These are phyloP conservation scores for Indri indri DNA, from an alignment of 2,113 vertebrate genomes.

Conservation along the genomic window DNA sequence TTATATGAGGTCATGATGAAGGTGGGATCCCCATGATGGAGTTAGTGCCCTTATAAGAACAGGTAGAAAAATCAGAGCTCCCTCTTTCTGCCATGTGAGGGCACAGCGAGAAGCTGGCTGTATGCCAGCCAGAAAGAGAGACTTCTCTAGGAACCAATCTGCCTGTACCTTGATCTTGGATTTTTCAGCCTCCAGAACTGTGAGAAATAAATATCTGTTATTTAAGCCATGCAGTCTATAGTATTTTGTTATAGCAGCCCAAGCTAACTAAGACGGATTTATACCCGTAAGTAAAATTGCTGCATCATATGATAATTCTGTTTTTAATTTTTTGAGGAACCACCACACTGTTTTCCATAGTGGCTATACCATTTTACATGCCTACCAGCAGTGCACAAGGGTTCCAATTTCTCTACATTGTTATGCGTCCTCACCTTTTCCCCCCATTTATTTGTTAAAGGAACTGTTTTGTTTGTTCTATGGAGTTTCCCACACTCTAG, in stretches of 20 bases:
- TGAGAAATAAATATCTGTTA: not conserved
- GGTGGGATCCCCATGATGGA: not conserved
- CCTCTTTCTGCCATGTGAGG: not conserved
- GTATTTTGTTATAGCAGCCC: not conserved
- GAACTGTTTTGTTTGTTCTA: not conserved
- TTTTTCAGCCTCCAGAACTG: not conserved
- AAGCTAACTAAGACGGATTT: not conserved
- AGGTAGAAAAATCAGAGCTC: not conserved
- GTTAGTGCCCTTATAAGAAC: not conserved
- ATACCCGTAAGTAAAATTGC: not conserved
- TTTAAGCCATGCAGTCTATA: not conserved
- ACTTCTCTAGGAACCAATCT: not conserved
- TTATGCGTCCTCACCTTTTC: too few species aligned
- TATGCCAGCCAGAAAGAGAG: not conserved
- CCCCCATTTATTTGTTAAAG: not conserved
- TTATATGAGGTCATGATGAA: not conserved
- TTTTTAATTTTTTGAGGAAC: not conserved
- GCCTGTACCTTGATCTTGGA: not conserved
- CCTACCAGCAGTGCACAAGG: not conserved
- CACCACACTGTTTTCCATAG: not conserved
- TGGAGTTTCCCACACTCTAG: not conserved
- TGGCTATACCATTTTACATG: not conserved
- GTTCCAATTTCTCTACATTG: not conserved
- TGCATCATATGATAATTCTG: not conserved
- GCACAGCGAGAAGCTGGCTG: not conserved